phyloP scores from a whole-genome alignment of 2,888 invertebrate species.

The Ennomos erosarius region DNA sequence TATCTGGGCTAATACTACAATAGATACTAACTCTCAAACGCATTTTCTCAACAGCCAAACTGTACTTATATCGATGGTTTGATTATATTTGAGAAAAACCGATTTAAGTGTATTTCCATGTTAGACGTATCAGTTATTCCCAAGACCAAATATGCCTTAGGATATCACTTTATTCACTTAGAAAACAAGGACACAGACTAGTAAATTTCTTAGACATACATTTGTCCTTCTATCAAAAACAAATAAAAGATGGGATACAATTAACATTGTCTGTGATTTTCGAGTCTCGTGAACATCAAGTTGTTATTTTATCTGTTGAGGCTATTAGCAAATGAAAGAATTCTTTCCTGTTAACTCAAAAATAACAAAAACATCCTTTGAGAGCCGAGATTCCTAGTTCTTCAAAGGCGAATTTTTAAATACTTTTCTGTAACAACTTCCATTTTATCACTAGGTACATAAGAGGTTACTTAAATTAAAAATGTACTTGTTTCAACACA shows the following conservation, averaged over 20 bases:
- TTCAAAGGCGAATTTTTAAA: conserved; percentile 10
- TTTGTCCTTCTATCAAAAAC: conserved; percentile 10
- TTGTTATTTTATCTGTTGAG: no score
- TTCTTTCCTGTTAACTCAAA: not conserved
- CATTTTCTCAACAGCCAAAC: no score
- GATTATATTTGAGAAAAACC: no score
- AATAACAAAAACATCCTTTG: not conserved
- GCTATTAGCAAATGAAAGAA: conserved; percentile 8
- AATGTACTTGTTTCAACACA: no score
- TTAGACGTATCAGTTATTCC: no score
- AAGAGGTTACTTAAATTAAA: no score
- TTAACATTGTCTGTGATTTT: conserved; percentile 16
- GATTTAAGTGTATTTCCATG: no score
- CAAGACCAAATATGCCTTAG: no score
- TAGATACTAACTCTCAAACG: no score
- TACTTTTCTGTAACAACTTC: conserved; percentile 4
- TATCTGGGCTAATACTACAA: no score
- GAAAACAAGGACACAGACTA: conserved; percentile 4
- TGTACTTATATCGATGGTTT: no score
- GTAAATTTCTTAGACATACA: conserved; percentile 1
- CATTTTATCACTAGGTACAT: not conserved
- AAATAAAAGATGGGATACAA: conserved; percentile 6
- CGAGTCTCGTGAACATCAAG: no score
- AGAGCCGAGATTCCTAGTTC: conserved; percentile 7
- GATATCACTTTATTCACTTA: not conserved